phyloP scores from a whole-genome alignment of 2,888 invertebrate species.

The Chorisops tibialis region DNA sequence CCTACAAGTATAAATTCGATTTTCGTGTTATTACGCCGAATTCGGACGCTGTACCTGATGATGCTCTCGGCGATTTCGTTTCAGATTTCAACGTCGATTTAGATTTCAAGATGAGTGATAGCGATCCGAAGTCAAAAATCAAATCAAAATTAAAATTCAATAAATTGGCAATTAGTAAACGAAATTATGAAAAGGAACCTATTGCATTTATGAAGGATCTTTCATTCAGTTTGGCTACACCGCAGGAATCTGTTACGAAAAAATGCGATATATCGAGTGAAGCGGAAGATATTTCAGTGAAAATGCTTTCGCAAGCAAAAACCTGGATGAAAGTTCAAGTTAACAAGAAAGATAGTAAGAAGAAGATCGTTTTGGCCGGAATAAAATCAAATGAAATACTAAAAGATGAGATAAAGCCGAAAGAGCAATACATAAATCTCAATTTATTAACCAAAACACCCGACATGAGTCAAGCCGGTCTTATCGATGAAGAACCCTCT shows the following conservation, averaged over 20 bases:
- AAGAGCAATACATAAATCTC: slow-evolving; percentile 51
- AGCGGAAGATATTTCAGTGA: slow-evolving; percentile 32
- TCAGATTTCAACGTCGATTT: slow-evolving; percentile 55
- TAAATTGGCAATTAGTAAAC: slow-evolving; percentile 40
- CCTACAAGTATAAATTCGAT: slow-evolving; percentile 57
- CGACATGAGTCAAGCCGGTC: background rate
- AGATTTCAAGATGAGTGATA: slow-evolving; percentile 53
- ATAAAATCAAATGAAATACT: slow-evolving; percentile 50
- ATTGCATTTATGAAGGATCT: slow-evolving; percentile 45
- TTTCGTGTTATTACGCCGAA: slow-evolving; percentile 68
- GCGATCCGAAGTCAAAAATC: slow-evolving; percentile 35
- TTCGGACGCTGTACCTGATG: slow-evolving; percentile 61
- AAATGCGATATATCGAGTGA: slow-evolving; percentile 31
- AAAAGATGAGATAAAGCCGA: slow-evolving; percentile 53
- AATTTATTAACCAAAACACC: slow-evolving; percentile 29
- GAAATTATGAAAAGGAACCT: slow-evolving; percentile 48
- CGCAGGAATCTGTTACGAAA: background rate
- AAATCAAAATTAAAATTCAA: slow-evolving; percentile 32
- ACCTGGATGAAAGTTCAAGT: slow-evolving; percentile 46
- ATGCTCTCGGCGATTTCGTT: slow-evolving; percentile 52
- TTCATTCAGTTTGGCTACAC: slow-evolving; percentile 36
- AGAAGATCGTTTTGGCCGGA: slow-evolving; percentile 41
- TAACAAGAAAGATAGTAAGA: slow-evolving; percentile 51
- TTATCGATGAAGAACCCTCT: background rate
- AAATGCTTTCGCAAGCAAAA: slow-evolving; percentile 40